These are phyloP conservation scores for Coecobrya sp. DNA, from an alignment of 2,888 invertebrate species.

Conservation along the genomic window DNA sequence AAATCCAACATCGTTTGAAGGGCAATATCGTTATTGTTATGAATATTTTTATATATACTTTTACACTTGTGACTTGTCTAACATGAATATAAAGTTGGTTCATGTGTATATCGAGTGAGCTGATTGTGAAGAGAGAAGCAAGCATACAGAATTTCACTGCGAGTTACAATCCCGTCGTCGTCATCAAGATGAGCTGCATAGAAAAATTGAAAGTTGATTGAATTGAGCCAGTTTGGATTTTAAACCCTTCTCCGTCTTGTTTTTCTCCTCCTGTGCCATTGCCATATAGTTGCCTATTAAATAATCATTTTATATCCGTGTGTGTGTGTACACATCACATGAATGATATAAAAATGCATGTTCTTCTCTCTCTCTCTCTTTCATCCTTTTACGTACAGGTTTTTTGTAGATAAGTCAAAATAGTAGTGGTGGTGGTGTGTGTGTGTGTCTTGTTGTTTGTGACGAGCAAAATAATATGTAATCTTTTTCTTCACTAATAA, in stretches of 20 bases:
- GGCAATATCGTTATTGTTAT: slow-evolving; percentile 34
- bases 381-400: slow-evolving; percentile 12
- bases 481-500: not conserved
- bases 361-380: not conserved
- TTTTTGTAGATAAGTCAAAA: slow-evolving; percentile 19
- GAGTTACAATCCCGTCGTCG: not conserved
- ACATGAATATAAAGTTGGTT: not conserved
- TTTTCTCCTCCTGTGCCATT: slow-evolving; percentile 19
- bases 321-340: not conserved
- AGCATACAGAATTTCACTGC: not conserved
- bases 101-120: not conserved
- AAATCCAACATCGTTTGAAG: slow-evolving; percentile 11
- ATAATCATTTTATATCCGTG: not conserved
- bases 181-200: not conserved
- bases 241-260: slow-evolving; percentile 54
- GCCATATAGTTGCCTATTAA: slow-evolving; percentile 5
- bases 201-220: slow-evolving; percentile 75
- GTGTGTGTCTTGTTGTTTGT: slow-evolving; percentile 19
- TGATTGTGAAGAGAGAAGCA: not conserved
- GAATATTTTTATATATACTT: not conserved
- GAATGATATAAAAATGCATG: not conserved
- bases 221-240: slow-evolving; percentile 63
- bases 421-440: not conserved
- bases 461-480: slow-evolving; percentile 14
- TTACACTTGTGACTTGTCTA: not conserved